Percentiles rank a stretch among this genome's conserved stretches.
These are phyloP conservation scores for Synanthedon tipuliformis DNA, from an alignment of 2,888 invertebrate genomes.

Conservation along the genomic window DNA sequence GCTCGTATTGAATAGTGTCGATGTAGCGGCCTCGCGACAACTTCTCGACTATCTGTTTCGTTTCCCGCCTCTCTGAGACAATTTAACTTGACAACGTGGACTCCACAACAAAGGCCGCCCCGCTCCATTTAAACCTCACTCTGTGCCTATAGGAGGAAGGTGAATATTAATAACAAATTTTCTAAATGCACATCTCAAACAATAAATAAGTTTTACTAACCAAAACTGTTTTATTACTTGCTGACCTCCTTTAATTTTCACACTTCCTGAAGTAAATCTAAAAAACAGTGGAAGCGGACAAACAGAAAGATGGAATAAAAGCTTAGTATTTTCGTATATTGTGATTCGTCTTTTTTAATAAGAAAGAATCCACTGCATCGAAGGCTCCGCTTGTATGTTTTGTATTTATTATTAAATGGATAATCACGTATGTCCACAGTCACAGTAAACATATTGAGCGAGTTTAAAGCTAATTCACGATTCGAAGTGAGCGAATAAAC, in stretches of 20 bases:
- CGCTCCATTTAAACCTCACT: conserved; percentile 53
- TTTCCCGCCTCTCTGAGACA: conserved; percentile 61
- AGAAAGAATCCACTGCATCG: too few species aligned
- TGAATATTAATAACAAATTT: conserved; percentile 19
- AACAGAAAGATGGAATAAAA: too few species aligned
- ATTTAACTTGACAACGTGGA: conserved; percentile 65
- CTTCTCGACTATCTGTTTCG: conserved; percentile 64
- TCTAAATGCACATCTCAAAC: too few species aligned
- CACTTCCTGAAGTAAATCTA: too few species aligned
- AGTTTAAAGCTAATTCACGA: too few species aligned
- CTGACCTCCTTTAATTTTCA: too few species aligned
- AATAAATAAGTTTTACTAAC: too few species aligned
- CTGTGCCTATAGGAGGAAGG: conserved; percentile 30
- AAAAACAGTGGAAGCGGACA: too few species aligned
- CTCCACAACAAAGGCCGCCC: conserved; percentile 49
- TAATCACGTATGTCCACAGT: background rate
- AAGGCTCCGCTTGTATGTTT: too few species aligned
- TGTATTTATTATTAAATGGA: too few species aligned
- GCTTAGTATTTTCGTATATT: too few species aligned
- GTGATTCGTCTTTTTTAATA: too few species aligned
- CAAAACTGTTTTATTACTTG: background rate
- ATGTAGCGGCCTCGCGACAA: conserved; percentile 50
- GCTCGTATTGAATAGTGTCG: conserved; percentile 51
- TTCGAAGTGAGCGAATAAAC: conserved; percentile 21
- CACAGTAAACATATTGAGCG: background rate